Percentiles rank a stretch among this genome's conserved stretches.
Evolutionary conservation across 2,888 invertebrate species (phyloP).

Genomic region (Dugesia japonica): DNA sequence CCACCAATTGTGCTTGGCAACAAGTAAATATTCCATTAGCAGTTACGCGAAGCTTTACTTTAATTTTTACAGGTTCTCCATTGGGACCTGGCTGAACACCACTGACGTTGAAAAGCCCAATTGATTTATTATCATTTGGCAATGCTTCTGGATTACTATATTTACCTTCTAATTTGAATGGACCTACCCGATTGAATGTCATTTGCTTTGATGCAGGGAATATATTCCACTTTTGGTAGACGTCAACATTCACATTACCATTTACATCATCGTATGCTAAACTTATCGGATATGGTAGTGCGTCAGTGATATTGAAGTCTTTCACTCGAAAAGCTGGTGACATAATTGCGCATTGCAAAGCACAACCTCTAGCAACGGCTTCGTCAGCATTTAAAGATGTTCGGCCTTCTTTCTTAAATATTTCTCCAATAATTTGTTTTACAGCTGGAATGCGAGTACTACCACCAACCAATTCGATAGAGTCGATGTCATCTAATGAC

Average conservation of each 20-base stretch:
- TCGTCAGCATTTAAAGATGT: conserved; percentile 90
- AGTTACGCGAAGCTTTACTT: conserved; percentile 83
- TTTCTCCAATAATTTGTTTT: conserved; percentile 69
- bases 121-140: conserved; percentile 57
- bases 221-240: conserved; percentile 69
- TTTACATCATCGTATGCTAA: conserved; percentile 43
- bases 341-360: conserved; percentile 79
- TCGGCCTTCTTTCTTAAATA: conserved; percentile 65
- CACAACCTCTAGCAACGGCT: conserved; percentile 85
- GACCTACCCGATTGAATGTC: conserved; percentile 72
- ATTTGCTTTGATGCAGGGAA: conserved; percentile 83
- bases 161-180: conserved; percentile 69
- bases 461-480: conserved; percentile 90
- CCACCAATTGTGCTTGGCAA: conserved; percentile 59
- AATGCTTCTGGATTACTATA: conserved; percentile 57
- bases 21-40: conserved; percentile 77
- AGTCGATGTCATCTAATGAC: conserved; percentile 67
- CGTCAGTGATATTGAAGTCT: conserved; percentile 81
- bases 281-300: conserved; percentile 65
- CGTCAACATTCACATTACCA: conserved; percentile 53
- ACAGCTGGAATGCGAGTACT: conserved; percentile 80
- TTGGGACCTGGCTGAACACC: conserved; percentile 64
- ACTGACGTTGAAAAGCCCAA: conserved; percentile 47
- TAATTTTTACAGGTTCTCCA: conserved; percentile 80
- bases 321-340: conserved; percentile 89